Conservation (phyloP, 2,113 vertebrate genomes). For the Papio anubis region DNA sequence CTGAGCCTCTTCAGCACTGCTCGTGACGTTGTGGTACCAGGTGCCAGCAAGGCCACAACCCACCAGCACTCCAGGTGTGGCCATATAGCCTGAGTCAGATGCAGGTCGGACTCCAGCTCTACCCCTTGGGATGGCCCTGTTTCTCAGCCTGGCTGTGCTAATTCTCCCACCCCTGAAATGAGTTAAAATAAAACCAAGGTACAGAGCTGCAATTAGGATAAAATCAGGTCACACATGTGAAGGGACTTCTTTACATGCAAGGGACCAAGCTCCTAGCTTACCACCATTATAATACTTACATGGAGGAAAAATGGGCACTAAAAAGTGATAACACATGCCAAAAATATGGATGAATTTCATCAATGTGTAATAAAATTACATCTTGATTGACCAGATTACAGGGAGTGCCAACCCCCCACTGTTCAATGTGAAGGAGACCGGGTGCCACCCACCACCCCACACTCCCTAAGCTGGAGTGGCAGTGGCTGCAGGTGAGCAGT, state of each 20-base stretch:
- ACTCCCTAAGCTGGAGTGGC: not conserved
- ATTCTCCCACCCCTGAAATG: not conserved
- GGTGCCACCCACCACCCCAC: not conserved
- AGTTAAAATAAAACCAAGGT: not conserved
- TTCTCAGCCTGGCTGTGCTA: not conserved
- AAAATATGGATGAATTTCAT: not conserved
- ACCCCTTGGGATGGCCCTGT: not conserved
- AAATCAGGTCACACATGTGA: not conserved
- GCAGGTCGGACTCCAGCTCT: not conserved
- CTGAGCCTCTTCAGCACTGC: not conserved
- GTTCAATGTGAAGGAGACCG: not conserved
- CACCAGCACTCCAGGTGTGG: too few relatives aligned
- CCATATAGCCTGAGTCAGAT: not conserved
- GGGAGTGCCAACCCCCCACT: not conserved
- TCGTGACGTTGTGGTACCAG: not conserved
- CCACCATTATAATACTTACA: not conserved
- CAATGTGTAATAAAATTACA: not conserved
- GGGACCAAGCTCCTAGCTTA: not conserved
- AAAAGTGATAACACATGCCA: not conserved
- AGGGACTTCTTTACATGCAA: not conserved
- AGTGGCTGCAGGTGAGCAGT: not conserved
- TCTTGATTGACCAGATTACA: not conserved
- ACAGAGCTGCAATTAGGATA: not conserved
- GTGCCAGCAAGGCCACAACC: not conserved
- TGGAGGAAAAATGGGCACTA: not conserved